Conservation (phyloP, 2,113 vertebrate genomes). For the Myrmecophaga tridactyla region DNA sequence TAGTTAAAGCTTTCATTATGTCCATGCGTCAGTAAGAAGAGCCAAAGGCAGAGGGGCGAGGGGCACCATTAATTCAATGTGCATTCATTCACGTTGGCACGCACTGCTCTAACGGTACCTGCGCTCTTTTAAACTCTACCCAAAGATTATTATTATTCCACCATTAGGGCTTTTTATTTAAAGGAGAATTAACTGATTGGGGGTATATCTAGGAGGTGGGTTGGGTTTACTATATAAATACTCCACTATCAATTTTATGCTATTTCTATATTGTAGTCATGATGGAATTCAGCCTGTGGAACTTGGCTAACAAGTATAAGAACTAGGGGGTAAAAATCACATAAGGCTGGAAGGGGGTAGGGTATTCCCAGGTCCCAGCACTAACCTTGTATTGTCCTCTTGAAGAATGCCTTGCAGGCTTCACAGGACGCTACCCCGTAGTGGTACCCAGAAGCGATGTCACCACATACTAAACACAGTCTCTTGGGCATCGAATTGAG, state of each 20-base stretch:
- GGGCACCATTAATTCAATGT: no score
- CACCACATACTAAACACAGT: conserved; percentile 98
- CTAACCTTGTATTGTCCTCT: conserved; percentile 99
- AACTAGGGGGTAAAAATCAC: background rate
- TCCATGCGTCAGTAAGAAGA: background rate
- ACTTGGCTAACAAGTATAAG: background rate
- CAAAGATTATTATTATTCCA: background rate
- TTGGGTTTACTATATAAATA: background rate
- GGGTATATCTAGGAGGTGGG: background rate
- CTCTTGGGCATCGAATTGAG: conserved; percentile 99
- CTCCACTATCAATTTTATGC: background rate
- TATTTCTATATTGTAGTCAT: background rate
- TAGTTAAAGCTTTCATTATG: background rate
- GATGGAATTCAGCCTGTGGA: background rate
- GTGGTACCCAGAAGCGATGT: conserved; percentile 99
- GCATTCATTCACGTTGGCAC: background rate
- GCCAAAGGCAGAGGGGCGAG: background rate
- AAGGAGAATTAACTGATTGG: background rate
- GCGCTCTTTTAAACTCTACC: background rate
- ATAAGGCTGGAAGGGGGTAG: background rate
- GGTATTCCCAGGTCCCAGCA: conserved; percentile 54
- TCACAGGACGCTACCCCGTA: conserved; percentile 99
- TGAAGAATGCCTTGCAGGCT: conserved; percentile 99
- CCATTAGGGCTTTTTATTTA: background rate
- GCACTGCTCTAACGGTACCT: background rate